Base-by-base conservation (phyloP, 2,888 invertebrate genomes). In the Cataglyphis altisquamis region DNA sequence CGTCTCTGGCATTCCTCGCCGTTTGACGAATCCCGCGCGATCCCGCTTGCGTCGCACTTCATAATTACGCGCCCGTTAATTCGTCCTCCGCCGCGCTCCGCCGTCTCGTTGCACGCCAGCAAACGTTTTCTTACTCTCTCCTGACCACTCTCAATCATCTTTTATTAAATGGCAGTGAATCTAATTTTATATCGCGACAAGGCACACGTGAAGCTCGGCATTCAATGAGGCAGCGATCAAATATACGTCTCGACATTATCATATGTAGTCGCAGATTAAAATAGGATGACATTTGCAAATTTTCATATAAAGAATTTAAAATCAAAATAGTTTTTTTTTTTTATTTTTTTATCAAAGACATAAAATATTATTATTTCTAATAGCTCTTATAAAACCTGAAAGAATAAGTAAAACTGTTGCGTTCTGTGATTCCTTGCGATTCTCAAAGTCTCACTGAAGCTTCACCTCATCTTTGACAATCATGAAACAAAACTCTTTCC, bases 1-100 rank as follows among this genome's bases (percentile, higher is more conserved):
- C 84, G 87, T 85, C 78, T 66, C 78, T 66, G 87, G 70, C 74
- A 83, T 86, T 82, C 77, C 64, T 55, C 18, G 63, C 21, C 68
- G 81, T 78, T 75, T 68, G 82, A 85, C 83, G 81, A 77, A 84
- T 60, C 82, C 62, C 52, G 57, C 52, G 57, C 62, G 60, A 52
- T 45, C 63, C 55, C 60, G 25, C 25, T 25, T 25, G 72, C 83
- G 81, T 75, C 64, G 78, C 82, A 84, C 77, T 87, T 87, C 82
- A 86, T 86, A 77, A 84, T 80, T 81, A 73, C 77, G 84, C 81
- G 63, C 67, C 80, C 78, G 74, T 82, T 86, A 80, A 87, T 86
- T 86, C 86, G 63, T 52, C 78, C 66, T 63, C 55, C 32, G 32
- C 32, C 32, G 25, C 32, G 32, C 25, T 2, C 1, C 60, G 64